These are phyloP conservation scores for Apostichopus japonicus DNA, from an alignment of 35 echinoderm and acorn worm species.

Conservation along the genomic window DNA sequence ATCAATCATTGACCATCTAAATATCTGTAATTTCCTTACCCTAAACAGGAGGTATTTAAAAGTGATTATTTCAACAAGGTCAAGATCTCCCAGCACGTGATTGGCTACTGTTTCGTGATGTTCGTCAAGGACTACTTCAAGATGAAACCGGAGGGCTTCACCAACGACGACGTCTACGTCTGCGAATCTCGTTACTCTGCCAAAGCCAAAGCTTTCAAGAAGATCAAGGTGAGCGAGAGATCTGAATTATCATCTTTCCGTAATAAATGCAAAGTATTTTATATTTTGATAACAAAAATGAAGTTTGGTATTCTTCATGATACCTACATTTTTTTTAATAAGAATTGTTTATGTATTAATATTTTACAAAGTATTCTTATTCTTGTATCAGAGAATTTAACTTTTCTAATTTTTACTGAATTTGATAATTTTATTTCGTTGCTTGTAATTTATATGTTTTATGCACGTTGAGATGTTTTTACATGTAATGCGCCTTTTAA, in stretches of 20 bases:
- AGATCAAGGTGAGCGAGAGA: conserved; percentile 79
- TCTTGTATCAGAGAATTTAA: no score
- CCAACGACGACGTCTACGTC: conserved; percentile 92
- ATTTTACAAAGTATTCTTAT: no score
- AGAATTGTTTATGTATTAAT: no score
- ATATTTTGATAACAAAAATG: neutral
- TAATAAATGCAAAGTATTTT: neutral
- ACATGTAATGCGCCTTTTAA: no score
- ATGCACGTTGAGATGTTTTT: no score
- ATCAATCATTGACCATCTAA: no score
- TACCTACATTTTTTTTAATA: no score
- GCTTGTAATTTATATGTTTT: no score
- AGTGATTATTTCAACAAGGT: conserved; percentile 99
- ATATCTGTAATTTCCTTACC: neutral
- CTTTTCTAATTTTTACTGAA: no score
- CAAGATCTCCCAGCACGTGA: conserved; percentile 95
- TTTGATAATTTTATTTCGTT: no score
- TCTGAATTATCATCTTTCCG: no score
- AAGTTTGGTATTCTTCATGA: no score
- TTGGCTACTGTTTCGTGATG: conserved; percentile 95
- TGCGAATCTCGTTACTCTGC: conserved; percentile 97
- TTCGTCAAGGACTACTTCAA: conserved; percentile 99
- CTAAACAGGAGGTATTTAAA: conserved; percentile 91
- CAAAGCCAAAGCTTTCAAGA: conserved; percentile 99
- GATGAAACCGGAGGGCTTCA: conserved; percentile 92